Evolutionary conservation across 2,797 vertebrate species (phyloP).

Genomic region (Fistularia commersonii): DNA sequence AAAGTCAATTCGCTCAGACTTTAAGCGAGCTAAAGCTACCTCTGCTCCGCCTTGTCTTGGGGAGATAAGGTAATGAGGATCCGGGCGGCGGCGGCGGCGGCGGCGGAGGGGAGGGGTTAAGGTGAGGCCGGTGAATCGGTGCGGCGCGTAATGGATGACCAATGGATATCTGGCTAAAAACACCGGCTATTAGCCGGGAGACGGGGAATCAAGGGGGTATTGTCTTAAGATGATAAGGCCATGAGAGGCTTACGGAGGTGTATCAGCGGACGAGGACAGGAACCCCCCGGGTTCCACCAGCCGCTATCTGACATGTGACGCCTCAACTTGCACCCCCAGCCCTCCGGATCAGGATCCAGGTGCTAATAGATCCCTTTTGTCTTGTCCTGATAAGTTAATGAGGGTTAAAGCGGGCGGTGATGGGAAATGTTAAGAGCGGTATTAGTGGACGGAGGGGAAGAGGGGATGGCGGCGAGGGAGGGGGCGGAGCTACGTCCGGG

Average conservation of each 20-base stretch:
- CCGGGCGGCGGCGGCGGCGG: too few relatives aligned
- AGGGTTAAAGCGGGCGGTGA: slow-evolving; percentile 55
- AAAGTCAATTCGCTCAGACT: slow-evolving; percentile 57
- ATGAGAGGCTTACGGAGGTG: slow-evolving; percentile 57
- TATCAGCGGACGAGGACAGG: slow-evolving; percentile 47
- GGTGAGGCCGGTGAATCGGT: slow-evolving; percentile 46
- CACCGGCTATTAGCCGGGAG: slow-evolving; percentile 5
- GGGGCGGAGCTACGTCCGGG: slow-evolving; percentile 10
- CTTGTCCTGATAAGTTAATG: slow-evolving; percentile 74
- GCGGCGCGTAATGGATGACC: slow-evolving; percentile 55
- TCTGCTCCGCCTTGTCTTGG: slow-evolving; percentile 47
- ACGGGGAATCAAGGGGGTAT: slow-evolving; percentile 46
- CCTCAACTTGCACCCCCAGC: slow-evolving; percentile 48
- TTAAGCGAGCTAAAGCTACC: slow-evolving; percentile 54
- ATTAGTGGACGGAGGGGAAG: slow-evolving; percentile 58
- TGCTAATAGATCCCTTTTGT: slow-evolving; percentile 69
- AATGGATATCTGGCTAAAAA: slow-evolving; percentile 49
- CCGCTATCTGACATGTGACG: slow-evolving; percentile 58
- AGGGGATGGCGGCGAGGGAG: slow-evolving; percentile 20
- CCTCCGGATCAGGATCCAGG: slow-evolving; percentile 14
- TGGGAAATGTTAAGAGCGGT: slow-evolving; percentile 49
- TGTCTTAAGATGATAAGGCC: slow-evolving; percentile 65
- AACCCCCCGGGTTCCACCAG: slow-evolving; percentile 18
- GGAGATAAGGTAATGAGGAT: slow-evolving; percentile 68
- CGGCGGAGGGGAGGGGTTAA: slow-evolving; percentile 51